Base-by-base conservation (phyloP, 1,140 invertebrate species). In the Varroa destructor region DNA sequence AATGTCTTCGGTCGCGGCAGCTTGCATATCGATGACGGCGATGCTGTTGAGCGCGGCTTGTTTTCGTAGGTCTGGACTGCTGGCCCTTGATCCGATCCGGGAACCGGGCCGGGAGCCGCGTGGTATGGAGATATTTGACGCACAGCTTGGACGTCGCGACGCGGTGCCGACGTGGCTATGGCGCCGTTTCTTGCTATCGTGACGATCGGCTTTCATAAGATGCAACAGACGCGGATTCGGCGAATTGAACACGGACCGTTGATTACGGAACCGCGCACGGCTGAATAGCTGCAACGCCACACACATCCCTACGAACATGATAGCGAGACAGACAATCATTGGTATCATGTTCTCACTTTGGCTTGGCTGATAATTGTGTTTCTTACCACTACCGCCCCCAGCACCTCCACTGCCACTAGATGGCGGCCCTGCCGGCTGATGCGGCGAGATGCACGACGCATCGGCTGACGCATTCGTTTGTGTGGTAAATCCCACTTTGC, bases 261-360 rank as follows among this genome's bases (percentile, higher is more conserved):
- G 93, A 77, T 93, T 90, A 74, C 87, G 85, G 88, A 90, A 93
- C 76, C 90, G 84, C 37, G 90, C 90, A 78, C 91, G 93, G 61
- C 43, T 71, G 81, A 94, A 94, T 75, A 94, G 84, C 78, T 89
- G 85, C 72, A 94, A 84, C 56, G 93, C 91, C 74, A 94, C 88
- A 81, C 91, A 94, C 78, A 94, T 90, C 79, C 91, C 91, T 79
- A 93, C 84, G 81, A 93, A 93, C 91, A 94, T 94, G 70, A 93
- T 84, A 72, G 86, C 89, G 86, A 94, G 88, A 46, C 87, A 90
- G 67, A 90, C 88, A 74, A 94, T 84, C 58, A 93, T 88, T 58
- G 88, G 87, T 77, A 93, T 90, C 90, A 92, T 92, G 40, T 89
- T 87, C 61, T 67, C 61, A 40, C 61, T 37, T 37, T 67, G 55